Base-by-base conservation (phyloP, 2,797 vertebrate genomes). In the Cyprinella venusta region DNA sequence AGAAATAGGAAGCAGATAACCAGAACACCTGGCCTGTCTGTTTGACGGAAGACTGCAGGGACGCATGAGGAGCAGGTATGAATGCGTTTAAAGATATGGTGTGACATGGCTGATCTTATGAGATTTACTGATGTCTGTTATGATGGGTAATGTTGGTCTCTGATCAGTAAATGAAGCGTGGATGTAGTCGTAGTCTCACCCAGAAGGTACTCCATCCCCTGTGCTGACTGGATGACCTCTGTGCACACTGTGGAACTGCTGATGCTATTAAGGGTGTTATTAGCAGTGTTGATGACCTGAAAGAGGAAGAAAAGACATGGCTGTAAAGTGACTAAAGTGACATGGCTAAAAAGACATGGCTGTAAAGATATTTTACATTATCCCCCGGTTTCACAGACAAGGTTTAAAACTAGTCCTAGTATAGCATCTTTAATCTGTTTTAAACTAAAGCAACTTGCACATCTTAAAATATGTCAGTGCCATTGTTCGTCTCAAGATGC, bases 141-240 rank as follows among this genome's bases (percentile, higher is more conserved):
- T 42, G 7, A 13, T 33, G 30, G 56, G 19, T 70, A 72, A 61
- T 48, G 40, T 54, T 64, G 71, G 33, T 56, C 59, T 82, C 16
- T 61, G 56, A 52, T 33, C 40, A 81, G 54, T 50, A 50, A 72
- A 81, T 63, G 8, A n/a, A 21, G 10, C 26, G 18, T 68, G 33
- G 59, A 1, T 59, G 24, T 18, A 68, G 21, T 50, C 18, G 6
- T 67, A 56, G 88, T 65, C 96, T 92, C 95, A 99, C 98, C 98
- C 87, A 98, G 91, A 86, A 99, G 95, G 94, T 99, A 99, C 82
- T 99, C 98, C 98, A 98, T 99, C 91, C 98, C 98, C 91, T 98
- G 97, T 52, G 96, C 96, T 67, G 98, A 99, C 90, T 98, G 98
- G 93, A 99, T 99, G 87, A 99, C 98, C 95, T 99, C 98, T 4